phyloP scores from a whole-genome alignment of 2,888 invertebrate species.

The Hirudinaria manillensis region DNA sequence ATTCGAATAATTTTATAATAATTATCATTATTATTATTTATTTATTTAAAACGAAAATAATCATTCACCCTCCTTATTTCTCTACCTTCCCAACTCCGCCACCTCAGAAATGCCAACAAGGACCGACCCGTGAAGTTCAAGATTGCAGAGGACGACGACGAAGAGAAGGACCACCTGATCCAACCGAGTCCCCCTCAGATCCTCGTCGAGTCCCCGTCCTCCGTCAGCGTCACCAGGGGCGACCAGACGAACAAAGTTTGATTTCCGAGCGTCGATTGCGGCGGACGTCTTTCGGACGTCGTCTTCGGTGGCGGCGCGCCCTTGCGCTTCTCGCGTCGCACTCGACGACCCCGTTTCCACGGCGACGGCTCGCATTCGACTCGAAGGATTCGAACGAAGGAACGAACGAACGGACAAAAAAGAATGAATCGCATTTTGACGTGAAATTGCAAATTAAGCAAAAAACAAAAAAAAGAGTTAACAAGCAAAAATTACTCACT shows the following conservation, averaged over 20 bases:
- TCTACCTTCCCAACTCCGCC: no score
- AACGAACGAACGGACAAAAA: not conserved
- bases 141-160: conserved; percentile 38
- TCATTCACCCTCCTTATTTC: no score
- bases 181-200: conserved; percentile 33
- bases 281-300: not conserved
- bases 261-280: not conserved
- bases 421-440: no score
- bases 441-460: not conserved
- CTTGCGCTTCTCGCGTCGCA: no score
- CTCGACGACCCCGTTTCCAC: no score
- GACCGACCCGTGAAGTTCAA: conserved; percentile 45
- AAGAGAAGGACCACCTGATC: conserved; percentile 33
- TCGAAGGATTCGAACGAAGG: not conserved
- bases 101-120: conserved; percentile 40
- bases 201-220: conserved; percentile 36
- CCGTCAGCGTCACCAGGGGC: conserved; percentile 7
- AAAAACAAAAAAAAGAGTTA: not conserved
- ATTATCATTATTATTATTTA: no score
- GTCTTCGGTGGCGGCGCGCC: no score
- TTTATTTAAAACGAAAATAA: no score
- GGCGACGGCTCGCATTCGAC: not conserved
- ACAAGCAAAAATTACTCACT: not conserved
- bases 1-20: no score
- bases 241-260: conserved; percentile 7